These are phyloP conservation scores for Bujurquina vittata DNA, from an alignment of 2,113 vertebrate genomes.

Conservation along the genomic window DNA sequence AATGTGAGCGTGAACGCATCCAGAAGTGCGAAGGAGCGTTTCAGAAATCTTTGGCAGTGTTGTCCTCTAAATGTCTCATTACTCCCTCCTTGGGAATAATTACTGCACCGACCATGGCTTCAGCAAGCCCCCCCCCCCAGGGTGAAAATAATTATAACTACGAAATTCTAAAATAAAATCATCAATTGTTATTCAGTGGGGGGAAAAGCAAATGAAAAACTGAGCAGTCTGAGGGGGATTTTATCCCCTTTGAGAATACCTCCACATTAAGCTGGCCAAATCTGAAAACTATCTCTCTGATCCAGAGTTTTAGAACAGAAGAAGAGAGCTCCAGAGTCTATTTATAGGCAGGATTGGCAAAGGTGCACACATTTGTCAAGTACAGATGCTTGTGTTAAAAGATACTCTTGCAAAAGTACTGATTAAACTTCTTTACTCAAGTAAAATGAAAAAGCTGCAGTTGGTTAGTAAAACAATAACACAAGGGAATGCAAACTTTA, in stretches of 20 bases:
- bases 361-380: neutral
- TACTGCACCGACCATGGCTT: conserved; percentile 27
- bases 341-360: neutral
- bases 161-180: conserved; percentile 57
- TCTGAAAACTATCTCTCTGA: neutral
- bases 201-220: neutral
- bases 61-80: conserved; percentile 63
- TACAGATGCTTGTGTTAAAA: neutral
- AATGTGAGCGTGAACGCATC: conserved; percentile 1
- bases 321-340: neutral
- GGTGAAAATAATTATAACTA: conserved; percentile 54
- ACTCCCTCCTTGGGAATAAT: conserved; percentile 37
- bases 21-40: conserved; percentile 13
- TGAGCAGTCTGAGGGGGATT: neutral
- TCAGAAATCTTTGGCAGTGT: conserved; percentile 41
- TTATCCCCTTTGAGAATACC: neutral
- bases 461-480: neutral
- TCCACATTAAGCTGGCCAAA: conserved; percentile 4
- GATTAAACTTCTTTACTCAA: neutral
- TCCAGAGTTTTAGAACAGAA: neutral
- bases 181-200: conserved; percentile 28
- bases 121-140: conserved; percentile 7
- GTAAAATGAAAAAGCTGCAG: neutral
- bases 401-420: neutral
- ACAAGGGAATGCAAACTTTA: neutral